Evolutionary conservation across 2,113 vertebrate species (phyloP).

Genomic region (Peromyscus maniculatus): DNA sequence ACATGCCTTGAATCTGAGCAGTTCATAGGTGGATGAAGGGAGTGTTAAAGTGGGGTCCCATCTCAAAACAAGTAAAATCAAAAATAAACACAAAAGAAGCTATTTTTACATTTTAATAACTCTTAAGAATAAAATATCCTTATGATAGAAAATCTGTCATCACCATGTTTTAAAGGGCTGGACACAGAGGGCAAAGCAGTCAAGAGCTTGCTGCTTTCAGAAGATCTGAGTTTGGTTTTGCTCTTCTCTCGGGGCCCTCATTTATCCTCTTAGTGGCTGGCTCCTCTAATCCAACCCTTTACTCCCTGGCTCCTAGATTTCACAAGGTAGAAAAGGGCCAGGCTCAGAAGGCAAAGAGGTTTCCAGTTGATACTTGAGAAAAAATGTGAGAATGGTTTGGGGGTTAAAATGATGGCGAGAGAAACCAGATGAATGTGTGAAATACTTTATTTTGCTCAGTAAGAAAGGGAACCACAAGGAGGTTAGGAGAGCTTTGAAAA

Average conservation of each 20-base stretch:
- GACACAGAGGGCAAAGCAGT: not conserved
- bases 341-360: not conserved
- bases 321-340: not conserved
- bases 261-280: not conserved
- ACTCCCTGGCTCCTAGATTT: not conserved
- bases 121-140: not conserved
- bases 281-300: not conserved
- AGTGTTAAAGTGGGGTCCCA: not conserved
- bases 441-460: slow-evolving; percentile 20
- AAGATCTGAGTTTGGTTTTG: not conserved
- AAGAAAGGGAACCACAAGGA: not conserved
- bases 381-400: not conserved
- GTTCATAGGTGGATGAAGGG: not conserved
- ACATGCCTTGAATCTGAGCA: not conserved
- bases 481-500: not conserved
- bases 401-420: not conserved
- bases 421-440: not conserved
- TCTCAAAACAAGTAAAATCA: not conserved
- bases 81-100: not conserved
- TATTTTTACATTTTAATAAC: not conserved
- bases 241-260: not conserved
- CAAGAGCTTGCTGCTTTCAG: not conserved
- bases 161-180: not conserved
- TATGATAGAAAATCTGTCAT: not conserved
- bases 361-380: not conserved